These are phyloP conservation scores for Cataglyphis livida DNA, from an alignment of 2,888 invertebrate genomes.

Conservation along the genomic window DNA sequence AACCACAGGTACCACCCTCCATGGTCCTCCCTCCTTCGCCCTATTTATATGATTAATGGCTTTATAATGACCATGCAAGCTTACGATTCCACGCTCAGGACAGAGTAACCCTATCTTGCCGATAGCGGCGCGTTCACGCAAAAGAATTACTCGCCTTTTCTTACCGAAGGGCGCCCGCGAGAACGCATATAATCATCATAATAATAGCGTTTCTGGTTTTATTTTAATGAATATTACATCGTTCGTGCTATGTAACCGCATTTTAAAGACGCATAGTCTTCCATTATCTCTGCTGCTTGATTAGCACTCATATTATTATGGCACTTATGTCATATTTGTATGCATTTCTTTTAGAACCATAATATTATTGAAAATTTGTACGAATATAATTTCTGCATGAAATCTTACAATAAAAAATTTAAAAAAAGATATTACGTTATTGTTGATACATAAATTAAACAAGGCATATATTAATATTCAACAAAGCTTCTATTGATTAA, in stretches of 20 bases:
- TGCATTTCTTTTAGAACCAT: neutral
- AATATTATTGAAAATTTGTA: neutral
- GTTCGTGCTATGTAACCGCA: conserved; percentile 6
- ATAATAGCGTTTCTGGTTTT: conserved; percentile 28
- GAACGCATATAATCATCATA: conserved; percentile 24
- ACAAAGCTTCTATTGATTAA: neutral
- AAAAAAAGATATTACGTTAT: neutral
- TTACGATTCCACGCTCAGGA: conserved; percentile 63
- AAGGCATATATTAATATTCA: neutral
- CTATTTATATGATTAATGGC: conserved; percentile 81
- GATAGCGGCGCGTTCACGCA: conserved; percentile 42
- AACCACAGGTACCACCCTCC: conserved; percentile 59
- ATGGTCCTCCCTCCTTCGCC: conserved; percentile 62
- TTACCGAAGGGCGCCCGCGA: conserved; percentile 42
- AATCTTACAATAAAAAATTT: neutral
- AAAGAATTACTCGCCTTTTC: conserved; percentile 45
- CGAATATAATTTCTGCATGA: neutral
- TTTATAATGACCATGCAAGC: conserved; percentile 75
- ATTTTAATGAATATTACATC: conserved; percentile 51
- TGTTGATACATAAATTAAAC: neutral
- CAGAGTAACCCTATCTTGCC: conserved; percentile 48
- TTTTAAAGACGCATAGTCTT: conserved; percentile 28
- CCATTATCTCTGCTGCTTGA: neutral
- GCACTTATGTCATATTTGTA: neutral
- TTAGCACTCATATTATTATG: neutral